Percentiles rank a stretch among this genome's conserved stretches.
Evolutionary conservation across 2,888 invertebrate species (phyloP).

Genomic region (Mechanitis messenoides): DNA sequence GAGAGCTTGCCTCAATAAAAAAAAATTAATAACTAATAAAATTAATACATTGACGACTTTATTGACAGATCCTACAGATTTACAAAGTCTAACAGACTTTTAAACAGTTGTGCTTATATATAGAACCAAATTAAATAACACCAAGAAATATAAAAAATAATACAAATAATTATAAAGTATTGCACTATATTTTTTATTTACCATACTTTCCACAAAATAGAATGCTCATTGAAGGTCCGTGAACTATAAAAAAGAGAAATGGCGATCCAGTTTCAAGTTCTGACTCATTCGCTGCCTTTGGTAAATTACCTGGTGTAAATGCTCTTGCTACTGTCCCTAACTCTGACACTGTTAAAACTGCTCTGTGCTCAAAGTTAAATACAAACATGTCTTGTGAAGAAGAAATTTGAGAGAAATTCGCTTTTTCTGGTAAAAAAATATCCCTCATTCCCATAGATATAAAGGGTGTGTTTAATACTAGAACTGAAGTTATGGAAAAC

Average conservation of each 20-base stretch:
- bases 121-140: not conserved
- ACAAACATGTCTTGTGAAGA: not conserved
- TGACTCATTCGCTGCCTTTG: not conserved
- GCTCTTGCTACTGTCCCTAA: not conserved
- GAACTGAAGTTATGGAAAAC: not conserved
- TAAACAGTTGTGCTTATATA: too few relatives aligned
- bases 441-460: not conserved
- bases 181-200: too few relatives aligned
- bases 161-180: not conserved
- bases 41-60: too few relatives aligned
- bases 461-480: not conserved
- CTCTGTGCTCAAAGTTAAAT: not conserved
- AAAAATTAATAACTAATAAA: too few relatives aligned
- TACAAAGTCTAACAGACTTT: too few relatives aligned
- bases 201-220: constrained; percentile 2
- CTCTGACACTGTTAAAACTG: not conserved
- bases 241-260: constrained; percentile 1
- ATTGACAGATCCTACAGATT: too few relatives aligned
- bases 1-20: too few relatives aligned
- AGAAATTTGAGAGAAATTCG: not conserved
- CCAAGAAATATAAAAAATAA: not conserved
- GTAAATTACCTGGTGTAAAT: not conserved
- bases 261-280: not conserved
- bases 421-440: not conserved
- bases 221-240: not conserved